Evolutionary conservation across 2,113 vertebrate genomes (phyloP).

Genomic region (Rhinolophus ferrumequinum): DNA sequence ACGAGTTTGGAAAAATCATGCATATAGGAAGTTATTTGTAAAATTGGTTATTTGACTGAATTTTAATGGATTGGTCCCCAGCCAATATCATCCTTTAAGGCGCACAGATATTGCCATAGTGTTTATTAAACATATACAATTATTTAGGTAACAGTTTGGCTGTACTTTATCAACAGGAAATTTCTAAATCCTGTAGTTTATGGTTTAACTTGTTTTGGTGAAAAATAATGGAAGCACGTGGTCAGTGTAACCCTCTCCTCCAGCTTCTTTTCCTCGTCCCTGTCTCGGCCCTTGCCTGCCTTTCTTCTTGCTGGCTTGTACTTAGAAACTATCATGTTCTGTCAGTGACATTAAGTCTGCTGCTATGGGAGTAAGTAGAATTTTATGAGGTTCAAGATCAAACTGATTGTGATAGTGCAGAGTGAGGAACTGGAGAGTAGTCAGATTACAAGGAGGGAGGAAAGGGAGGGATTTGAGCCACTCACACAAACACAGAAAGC

Average conservation of each 20-base stretch:
- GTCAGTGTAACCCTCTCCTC: neutral
- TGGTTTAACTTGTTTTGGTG: neutral
- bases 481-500: neutral
- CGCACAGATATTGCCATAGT: neutral
- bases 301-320: neutral
- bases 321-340: conserved; percentile 39
- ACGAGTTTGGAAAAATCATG: conserved; percentile 1
- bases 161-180: neutral
- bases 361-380: conserved; percentile 10
- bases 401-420: neutral
- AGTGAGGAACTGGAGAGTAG: neutral
- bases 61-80: neutral
- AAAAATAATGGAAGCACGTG: neutral
- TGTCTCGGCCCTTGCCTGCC: neutral
- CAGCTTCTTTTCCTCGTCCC: neutral
- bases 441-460: neutral
- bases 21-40: neutral
- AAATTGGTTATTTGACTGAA: neutral
- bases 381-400: conserved; percentile 36
- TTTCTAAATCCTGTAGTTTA: neutral
- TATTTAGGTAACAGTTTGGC: neutral
- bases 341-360: neutral
- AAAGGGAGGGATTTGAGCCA: neutral
- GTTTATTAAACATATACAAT: neutral
- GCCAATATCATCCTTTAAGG: neutral